Evolutionary conservation across 1,140 invertebrate genomes (phyloP).

Genomic region (Octopus bimaculoides): DNA sequence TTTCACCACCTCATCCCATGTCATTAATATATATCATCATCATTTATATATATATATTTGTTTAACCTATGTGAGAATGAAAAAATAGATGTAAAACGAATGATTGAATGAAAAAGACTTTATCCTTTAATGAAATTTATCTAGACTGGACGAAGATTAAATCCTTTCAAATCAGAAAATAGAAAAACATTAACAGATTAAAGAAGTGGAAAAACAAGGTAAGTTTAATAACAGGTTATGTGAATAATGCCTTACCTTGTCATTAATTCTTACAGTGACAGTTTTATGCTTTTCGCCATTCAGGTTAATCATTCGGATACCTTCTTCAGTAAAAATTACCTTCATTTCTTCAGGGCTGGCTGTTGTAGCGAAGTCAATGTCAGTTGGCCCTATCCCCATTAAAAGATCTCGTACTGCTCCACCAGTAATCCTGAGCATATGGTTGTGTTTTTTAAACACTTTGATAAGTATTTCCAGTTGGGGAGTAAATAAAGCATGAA

Average conservation of each 20-base stretch:
- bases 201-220: no score
- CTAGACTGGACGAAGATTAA: no score
- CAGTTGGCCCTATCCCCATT: conserved; percentile 79
- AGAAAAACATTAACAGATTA: no score
- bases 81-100: no score
- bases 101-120: no score
- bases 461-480: conserved; percentile 70
- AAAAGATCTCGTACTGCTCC: conserved; percentile 94
- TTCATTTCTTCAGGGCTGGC: conserved; percentile 97
- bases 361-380: conserved; percentile 96
- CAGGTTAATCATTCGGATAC: conserved; percentile 86
- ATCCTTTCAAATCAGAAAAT: no score
- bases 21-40: no score
- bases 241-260: conserved; percentile 61
- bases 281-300: conserved; percentile 98
- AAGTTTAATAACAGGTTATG: no score
- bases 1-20: no score
- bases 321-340: conserved; percentile 82
- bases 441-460: conserved; percentile 79
- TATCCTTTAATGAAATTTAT: no score
- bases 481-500: conserved; percentile 77
- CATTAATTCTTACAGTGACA: conserved; percentile 93
- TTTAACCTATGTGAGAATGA: no score
- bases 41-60: no score
- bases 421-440: conserved; percentile 89